Percentiles rank a stretch among this genome's conserved stretches.
Evolutionary conservation across 1,140 invertebrate species (phyloP).

Genomic region (Scaptodrosophila lebanonensis): DNA sequence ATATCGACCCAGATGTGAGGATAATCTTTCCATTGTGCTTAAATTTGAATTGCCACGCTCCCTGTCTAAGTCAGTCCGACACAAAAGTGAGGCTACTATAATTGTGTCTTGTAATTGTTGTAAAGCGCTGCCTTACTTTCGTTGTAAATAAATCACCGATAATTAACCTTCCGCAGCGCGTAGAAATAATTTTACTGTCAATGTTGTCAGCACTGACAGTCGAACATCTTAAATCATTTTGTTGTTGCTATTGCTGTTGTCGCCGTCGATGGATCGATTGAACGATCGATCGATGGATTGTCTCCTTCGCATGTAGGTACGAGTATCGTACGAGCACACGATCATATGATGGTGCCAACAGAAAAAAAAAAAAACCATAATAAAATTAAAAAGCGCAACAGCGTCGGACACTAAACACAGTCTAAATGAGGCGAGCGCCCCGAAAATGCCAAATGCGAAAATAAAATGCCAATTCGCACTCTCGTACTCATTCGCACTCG

Average conservation of each 20-base stretch:
- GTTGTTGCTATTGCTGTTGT: no score
- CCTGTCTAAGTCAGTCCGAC: no score
- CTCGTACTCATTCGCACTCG: slow-evolving; percentile 28
- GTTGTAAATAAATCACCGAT: slow-evolving; percentile 73
- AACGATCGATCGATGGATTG: no score
- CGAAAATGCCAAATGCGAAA: slow-evolving; percentile 70
- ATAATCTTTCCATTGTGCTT: no score
- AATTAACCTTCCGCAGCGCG: slow-evolving; percentile 69
- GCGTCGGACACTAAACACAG: slow-evolving; percentile 60
- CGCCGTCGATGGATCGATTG: no score
- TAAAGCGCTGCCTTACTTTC: not conserved
- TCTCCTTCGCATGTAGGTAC: no score
- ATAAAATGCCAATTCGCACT: slow-evolving; percentile 71
- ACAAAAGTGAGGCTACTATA: no score
- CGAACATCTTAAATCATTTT: slow-evolving; percentile 74
- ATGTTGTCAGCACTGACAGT: slow-evolving; percentile 67
- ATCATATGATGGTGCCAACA: no score
- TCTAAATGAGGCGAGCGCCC: slow-evolving; percentile 59
- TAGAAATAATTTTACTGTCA: slow-evolving; percentile 75
- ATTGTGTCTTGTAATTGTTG: not conserved
- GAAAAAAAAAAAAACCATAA: no score
- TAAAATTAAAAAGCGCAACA: slow-evolving; percentile 64
- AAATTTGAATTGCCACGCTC: no score
- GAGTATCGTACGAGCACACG: no score
- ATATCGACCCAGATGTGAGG: no score